Evolutionary conservation across 1,140 invertebrate species (phyloP).

Genomic region (Drosophila bipectinata): DNA sequence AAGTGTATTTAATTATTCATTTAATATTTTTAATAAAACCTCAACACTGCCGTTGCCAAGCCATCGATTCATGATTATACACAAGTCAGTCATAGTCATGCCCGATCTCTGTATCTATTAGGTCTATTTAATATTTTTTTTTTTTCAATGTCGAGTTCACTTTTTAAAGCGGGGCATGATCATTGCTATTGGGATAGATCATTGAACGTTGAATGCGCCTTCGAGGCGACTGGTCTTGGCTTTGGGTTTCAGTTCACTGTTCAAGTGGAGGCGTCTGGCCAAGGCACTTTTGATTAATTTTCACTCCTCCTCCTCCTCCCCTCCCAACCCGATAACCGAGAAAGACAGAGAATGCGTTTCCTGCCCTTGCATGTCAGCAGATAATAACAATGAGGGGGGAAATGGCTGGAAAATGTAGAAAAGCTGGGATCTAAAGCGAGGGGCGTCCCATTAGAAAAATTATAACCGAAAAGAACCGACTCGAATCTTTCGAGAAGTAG

Average conservation of each 20-base stretch:
- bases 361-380: slow-evolving; percentile 72
- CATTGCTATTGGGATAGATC: slow-evolving; percentile 73
- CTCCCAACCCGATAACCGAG: slow-evolving; percentile 20
- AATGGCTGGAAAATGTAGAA: slow-evolving; percentile 10
- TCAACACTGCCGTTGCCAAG: not conserved
- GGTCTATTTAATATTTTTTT: slow-evolving; percentile 38
- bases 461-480: slow-evolving; percentile 38
- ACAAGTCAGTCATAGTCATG: not conserved
- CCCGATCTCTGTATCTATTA: slow-evolving; percentile 1
- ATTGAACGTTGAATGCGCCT: slow-evolving; percentile 76
- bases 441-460: slow-evolving; percentile 29
- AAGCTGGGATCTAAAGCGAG: slow-evolving; percentile 3
- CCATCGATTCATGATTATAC: slow-evolving; percentile 8
- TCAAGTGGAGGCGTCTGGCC: slow-evolving; percentile 74
- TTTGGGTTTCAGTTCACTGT: slow-evolving; percentile 16
- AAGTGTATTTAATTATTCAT: not conserved
- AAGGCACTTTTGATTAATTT: slow-evolving; percentile 78
- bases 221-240: not conserved
- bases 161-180: slow-evolving; percentile 69
- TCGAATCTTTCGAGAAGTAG: slow-evolving; percentile 19
- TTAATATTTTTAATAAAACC: not conserved
- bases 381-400: slow-evolving; percentile 58
- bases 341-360: slow-evolving; percentile 50
- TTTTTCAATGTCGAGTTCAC: slow-evolving; percentile 81
- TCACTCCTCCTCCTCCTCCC: slow-evolving; percentile 18